Evolutionary conservation across 2,888 invertebrate genomes (phyloP).

Genomic region (Scaptomyza tumidula): DNA sequence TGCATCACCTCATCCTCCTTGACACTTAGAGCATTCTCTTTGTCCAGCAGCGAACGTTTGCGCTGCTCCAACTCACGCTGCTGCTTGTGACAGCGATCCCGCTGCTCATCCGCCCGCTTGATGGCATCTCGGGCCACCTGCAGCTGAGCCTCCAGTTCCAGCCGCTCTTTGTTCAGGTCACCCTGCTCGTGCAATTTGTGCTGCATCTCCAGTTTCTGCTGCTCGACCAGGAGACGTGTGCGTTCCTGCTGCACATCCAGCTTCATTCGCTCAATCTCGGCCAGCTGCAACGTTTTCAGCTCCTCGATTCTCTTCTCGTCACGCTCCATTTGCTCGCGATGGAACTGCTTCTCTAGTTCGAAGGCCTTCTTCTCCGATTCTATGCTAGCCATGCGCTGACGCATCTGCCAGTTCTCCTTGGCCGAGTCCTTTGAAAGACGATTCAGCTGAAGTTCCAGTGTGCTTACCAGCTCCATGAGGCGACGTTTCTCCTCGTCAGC

Average conservation of each 20-base stretch:
- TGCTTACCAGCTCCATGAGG: slow-evolving; percentile 83
- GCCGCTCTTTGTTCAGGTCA: slow-evolving; percentile 70
- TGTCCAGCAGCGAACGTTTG: slow-evolving; percentile 81
- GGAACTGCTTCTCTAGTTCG: slow-evolving; percentile 81
- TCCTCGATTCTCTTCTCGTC: slow-evolving; percentile 83
- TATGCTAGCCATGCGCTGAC: slow-evolving; percentile 82
- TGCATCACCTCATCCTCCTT: slow-evolving; percentile 82
- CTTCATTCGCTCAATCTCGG: slow-evolving; percentile 77
- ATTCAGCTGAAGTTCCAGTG: slow-evolving; percentile 81
- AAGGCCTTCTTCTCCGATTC: slow-evolving; percentile 83
- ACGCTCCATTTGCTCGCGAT: slow-evolving; percentile 80
- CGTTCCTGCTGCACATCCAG: slow-evolving; percentile 82
- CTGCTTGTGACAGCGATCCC: slow-evolving; percentile 80
- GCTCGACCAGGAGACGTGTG: slow-evolving; percentile 73
- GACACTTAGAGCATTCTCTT: slow-evolving; percentile 75
- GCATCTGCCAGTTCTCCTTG: slow-evolving; percentile 84
- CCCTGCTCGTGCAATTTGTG: slow-evolving; percentile 70
- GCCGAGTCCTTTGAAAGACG: slow-evolving; percentile 81
- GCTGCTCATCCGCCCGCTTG: slow-evolving; percentile 82
- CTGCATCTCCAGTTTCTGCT: slow-evolving; percentile 79
- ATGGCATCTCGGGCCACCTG: slow-evolving; percentile 83
- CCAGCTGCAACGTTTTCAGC: slow-evolving; percentile 79
- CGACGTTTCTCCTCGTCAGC: slow-evolving; percentile 81
- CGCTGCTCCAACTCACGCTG: slow-evolving; percentile 82
- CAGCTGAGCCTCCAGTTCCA: slow-evolving; percentile 82